Evolutionary conservation across 2,113 vertebrate genomes (phyloP), one percentile per base, ranked within the genome.

Genomic region (Pseudolaguvia tuberculata): DNA sequence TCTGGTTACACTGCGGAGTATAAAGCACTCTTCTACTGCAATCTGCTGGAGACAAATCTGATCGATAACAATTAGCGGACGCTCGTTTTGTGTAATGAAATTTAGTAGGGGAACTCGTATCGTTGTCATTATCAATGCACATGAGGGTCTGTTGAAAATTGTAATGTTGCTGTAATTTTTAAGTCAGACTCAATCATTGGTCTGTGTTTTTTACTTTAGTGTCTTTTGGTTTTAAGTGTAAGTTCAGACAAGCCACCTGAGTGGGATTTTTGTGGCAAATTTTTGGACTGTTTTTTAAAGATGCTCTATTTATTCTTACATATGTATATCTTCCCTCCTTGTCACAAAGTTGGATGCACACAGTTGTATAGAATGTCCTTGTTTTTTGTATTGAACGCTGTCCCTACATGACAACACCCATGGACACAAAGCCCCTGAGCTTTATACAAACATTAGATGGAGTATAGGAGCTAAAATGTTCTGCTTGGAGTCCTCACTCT

Each of bases 61-160:
- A 88, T 89, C 89, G 84, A 88, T 90, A 87, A 84, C 81, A 88
- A 89, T 88, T 84, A 86, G 81, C 52, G n/a, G 80, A 83, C 85
- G 82, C 82, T 75, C 48, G 82, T 85, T 79, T 81, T 77, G 75
- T n/a, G n/a, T n/a, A 35, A 35, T 73, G 25, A 25, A 29, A 52
- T 27, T 45, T 15, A 21, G 18, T 35, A 35, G 23, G 29, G 6
- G 20, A 23, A 20, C 74, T 61, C 35, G 1, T n/a, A 7, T 61
- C 21, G n/a, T 51, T 10, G 11, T 77, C 66, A 52, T 7, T 25
- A 51, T 17, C 20, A 1, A 27, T 50, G 13, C 35, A 67, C 62
- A 23, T 31, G 31, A 56, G n/a, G n/a, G 23, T 39, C 21, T 39
- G 21, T 47, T 25, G 21, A 7, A 27, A 72, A 29, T n/a, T 47